Conservation (phyloP, 1,140 invertebrate species). For the Hycleus cichorii region DNA sequence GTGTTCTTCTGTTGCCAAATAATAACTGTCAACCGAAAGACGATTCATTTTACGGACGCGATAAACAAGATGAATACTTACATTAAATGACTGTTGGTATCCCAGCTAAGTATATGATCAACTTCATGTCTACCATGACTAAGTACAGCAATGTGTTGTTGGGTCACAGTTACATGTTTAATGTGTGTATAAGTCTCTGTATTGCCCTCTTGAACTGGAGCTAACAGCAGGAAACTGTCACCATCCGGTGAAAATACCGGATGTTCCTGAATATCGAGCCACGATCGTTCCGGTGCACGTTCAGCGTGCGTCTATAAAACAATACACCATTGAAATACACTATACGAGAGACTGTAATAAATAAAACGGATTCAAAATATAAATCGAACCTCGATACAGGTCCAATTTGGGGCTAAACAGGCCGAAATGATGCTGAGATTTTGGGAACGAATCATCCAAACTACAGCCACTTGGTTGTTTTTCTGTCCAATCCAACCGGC, state of each 20-base stretch:
- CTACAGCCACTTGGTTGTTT: slow-evolving; percentile 67
- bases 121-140: slow-evolving; percentile 86
- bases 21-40: slow-evolving; percentile 44
- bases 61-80: slow-evolving; percentile 43
- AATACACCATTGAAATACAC: no score
- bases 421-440: slow-evolving; percentile 75
- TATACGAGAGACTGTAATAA: slow-evolving; percentile 1
- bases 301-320: slow-evolving; percentile 63
- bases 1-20: slow-evolving; percentile 60
- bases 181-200: slow-evolving; percentile 82
- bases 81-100: slow-evolving; percentile 72
- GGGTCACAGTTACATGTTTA: slow-evolving; percentile 74
- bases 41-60: no score
- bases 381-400: slow-evolving; percentile 64
- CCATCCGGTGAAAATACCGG: slow-evolving; percentile 77
- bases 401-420: slow-evolving; percentile 70
- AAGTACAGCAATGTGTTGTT: slow-evolving; percentile 74
- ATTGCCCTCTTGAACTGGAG: slow-evolving; percentile 72
- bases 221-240: slow-evolving; percentile 74
- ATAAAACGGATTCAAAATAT: slow-evolving; percentile 9
- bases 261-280: slow-evolving; percentile 76
- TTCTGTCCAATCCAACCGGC: slow-evolving; percentile 77
- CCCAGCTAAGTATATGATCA: slow-evolving; percentile 74
- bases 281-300: slow-evolving; percentile 69
- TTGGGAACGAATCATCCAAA: slow-evolving; percentile 87